phyloP scores from a whole-genome alignment of 2,888 invertebrate genomes.

The Nesidiocoris tenuis region DNA sequence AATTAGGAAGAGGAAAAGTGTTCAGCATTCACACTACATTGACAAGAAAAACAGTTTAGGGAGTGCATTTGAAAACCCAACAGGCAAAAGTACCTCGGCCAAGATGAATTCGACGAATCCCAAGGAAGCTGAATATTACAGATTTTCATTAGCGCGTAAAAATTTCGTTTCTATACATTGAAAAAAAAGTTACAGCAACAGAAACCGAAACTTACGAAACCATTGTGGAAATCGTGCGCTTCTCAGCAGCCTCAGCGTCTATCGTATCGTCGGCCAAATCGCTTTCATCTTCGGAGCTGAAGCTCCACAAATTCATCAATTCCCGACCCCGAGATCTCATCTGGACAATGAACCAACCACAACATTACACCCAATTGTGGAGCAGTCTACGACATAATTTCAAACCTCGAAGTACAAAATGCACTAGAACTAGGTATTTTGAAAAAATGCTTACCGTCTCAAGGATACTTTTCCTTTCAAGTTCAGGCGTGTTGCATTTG shows the following conservation, averaged over 20 bases:
- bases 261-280: slow-evolving; percentile 16
- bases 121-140: background rate
- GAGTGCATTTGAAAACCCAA: background rate
- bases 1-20: background rate
- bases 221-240: slow-evolving; percentile 30
- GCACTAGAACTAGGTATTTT: too few relatives aligned
- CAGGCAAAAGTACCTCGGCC: background rate
- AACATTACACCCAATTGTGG: too few relatives aligned
- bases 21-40: background rate
- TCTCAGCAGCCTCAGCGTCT: slow-evolving; percentile 31
- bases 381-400: too few relatives aligned
- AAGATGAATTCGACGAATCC: background rate
- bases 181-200: too few relatives aligned
- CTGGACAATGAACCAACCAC: slow-evolving; percentile 52
- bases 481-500: slow-evolving; percentile 64
- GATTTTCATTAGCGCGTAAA: background rate
- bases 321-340: slow-evolving; percentile 30
- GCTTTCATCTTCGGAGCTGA: slow-evolving; percentile 43
- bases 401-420: too few relatives aligned
- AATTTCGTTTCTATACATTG: too few relatives aligned
- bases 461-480: slow-evolving; percentile 63
- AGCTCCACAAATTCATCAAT: slow-evolving; percentile 53
- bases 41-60: background rate
- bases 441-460: slow-evolving; percentile 53
- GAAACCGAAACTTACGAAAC: slow-evolving; percentile 41